phyloP scores from a whole-genome alignment of 1,140 invertebrate species.

The Arctopsyche grandis region DNA sequence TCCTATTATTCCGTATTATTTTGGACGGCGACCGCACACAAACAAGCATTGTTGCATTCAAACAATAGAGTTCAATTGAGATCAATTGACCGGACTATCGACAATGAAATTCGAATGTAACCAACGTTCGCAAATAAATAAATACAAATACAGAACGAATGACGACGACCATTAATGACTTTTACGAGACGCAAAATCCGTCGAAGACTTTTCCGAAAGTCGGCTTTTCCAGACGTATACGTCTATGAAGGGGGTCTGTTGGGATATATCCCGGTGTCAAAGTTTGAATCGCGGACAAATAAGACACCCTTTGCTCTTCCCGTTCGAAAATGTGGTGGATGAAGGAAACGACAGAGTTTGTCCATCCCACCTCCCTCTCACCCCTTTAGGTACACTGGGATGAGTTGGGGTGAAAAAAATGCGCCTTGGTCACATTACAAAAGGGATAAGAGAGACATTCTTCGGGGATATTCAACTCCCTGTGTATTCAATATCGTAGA shows the following conservation, averaged over 20 bases:
- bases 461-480: not conserved
- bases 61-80: constrained; percentile 26
- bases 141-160: not conserved
- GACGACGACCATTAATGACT: not conserved
- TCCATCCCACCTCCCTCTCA: too few relatives aligned
- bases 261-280: constrained; percentile 11
- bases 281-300: constrained; percentile 32
- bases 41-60: not conserved
- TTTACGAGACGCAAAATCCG: not conserved
- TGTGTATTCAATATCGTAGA: too few relatives aligned
- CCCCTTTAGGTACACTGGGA: not conserved
- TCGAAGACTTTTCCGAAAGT: too few relatives aligned
- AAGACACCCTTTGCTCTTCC: not conserved
- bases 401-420: not conserved
- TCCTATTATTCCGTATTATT: too few relatives aligned
- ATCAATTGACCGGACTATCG: not conserved
- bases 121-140: not conserved
- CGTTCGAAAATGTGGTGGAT: too few relatives aligned
- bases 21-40: too few relatives aligned
- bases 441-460: constrained; percentile 9
- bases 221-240: not conserved
- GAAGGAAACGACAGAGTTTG: too few relatives aligned
- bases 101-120: not conserved
- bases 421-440: constrained; percentile 21
- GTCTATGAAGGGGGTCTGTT: not conserved